phyloP scores from a whole-genome alignment of 2,113 vertebrate genomes.

The Rana temporaria region DNA sequence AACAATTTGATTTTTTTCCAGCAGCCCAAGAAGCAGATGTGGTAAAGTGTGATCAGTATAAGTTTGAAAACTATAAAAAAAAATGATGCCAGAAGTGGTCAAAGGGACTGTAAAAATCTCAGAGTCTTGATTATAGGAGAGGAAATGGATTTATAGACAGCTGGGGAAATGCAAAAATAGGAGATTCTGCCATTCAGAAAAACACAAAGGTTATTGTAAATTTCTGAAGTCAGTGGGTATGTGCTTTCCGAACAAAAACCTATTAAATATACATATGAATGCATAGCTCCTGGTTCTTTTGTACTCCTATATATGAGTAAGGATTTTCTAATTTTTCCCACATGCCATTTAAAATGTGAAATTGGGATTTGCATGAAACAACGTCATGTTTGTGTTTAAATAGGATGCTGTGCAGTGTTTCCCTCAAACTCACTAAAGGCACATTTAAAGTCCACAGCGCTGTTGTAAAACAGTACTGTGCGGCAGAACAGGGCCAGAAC shows the following conservation, averaged over 20 bases:
- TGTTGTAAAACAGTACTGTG: constrained; percentile 36
- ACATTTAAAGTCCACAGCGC: constrained; percentile 38
- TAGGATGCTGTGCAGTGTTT: constrained; percentile 49
- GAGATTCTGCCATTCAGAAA: constrained; percentile 54
- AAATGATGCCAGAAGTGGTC: constrained; percentile 56
- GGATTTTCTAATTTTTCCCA: constrained; percentile 47
- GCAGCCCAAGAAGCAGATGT: constrained; percentile 56
- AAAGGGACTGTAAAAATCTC: constrained; percentile 55
- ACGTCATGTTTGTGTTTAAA: constrained; percentile 50
- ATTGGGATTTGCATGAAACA: constrained; percentile 37
- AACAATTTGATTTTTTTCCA: constrained; percentile 52
- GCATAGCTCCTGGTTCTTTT: constrained; percentile 34
- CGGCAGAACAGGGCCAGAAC: constrained; percentile 30
- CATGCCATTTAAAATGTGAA: constrained; percentile 49
- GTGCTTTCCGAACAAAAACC: constrained; percentile 9
- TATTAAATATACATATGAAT: constrained; percentile 37
- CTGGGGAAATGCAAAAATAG: constrained; percentile 49
- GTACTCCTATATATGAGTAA: constrained; percentile 35
- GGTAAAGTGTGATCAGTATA: constrained; percentile 56
- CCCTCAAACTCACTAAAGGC: constrained; percentile 11
- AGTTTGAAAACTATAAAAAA: constrained; percentile 56
- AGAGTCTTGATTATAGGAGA: constrained; percentile 54
- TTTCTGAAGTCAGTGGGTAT: constrained; percentile 40
- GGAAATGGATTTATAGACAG: constrained; percentile 57
- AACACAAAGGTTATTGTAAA: constrained; percentile 56